Evolutionary conservation across 2,113 vertebrate species (phyloP), one percentile per base, ranked within the genome.

Genomic region (Scopus umbretta): DNA sequence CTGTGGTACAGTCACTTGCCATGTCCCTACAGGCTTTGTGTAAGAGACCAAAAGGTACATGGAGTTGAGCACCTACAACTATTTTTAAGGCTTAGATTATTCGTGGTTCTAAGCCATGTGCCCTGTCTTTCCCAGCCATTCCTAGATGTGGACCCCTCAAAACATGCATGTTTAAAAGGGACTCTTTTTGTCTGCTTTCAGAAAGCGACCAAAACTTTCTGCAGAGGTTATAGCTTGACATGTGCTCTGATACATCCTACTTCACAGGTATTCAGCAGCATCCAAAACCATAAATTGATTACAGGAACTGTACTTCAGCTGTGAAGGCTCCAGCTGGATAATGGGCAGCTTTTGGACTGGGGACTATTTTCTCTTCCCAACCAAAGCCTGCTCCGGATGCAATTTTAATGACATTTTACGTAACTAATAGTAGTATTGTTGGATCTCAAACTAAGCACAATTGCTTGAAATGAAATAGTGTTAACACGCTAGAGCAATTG

Each of bases 391-490:
- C n/a, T 84, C 23, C 89, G 76, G 23, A 81, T 72, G 34, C 38
- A 81, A 84, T 63, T 74, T n/a, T 47, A 87, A 59, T 87, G 56
- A 80, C 62, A 67, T 68, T 73, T 79, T n/a, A 23, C 68, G 43
- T 43, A 90, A 87, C 56, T 81, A 90, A 81, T 30, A 55, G 66
- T 38, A 91, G 78, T 49, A 82, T 80, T 87, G 65, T 50, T 90
- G 30, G 59, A 47, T 66, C 66, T 71, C 63, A 16, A n/a, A 72
- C 50, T 78, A 74, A 86, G 61, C 40, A 85, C 52, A 87, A 80
- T n/a, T 85, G 49, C 34, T 93, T 79, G 59, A 87, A 89, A 95
- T 40, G 40, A 81, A 92, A 59, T n/a, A 43, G 53, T 96, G 95
- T 87, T 80, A 89, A 91, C 73, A 92, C 43, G 65, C 52, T 20